A percentile compares a stretch with the other conserved stretches of the same genome.
Evolutionary conservation across 2,888 invertebrate genomes (phyloP).

Genomic region (Plebejus argus): DNA sequence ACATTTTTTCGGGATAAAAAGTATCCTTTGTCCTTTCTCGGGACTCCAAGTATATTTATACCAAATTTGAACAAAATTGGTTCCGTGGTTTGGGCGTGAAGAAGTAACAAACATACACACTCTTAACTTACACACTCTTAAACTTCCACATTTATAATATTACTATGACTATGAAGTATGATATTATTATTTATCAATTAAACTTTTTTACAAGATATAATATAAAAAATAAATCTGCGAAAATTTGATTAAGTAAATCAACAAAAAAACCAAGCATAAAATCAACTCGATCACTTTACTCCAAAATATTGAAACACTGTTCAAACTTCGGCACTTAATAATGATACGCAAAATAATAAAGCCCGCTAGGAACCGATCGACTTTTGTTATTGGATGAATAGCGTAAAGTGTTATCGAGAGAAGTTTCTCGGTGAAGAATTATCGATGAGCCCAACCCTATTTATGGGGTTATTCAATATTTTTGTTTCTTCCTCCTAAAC

Average conservation of each 20-base stretch:
- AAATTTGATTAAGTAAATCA: conserved; percentile 1
- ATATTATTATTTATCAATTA: too few relatives aligned
- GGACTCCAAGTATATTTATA: too few relatives aligned
- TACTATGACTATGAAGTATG: too few relatives aligned
- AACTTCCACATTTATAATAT: too few relatives aligned
- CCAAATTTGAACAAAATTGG: too few relatives aligned
- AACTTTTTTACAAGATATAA: too few relatives aligned
- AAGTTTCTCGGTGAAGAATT: conserved; percentile 13
- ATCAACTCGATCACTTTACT: conserved; percentile 8
- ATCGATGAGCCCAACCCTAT: conserved; percentile 10
- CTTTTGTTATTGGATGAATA: conserved; percentile 33
- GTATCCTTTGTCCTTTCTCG: too few relatives aligned
- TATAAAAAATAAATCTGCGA: too few relatives aligned
- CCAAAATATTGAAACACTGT: conserved; percentile 30
- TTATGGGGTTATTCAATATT: neutral
- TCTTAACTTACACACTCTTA: too few relatives aligned
- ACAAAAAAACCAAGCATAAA: conserved; percentile 1
- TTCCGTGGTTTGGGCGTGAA: too few relatives aligned
- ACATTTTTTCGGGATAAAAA: too few relatives aligned
- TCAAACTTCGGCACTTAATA: conserved; percentile 24
- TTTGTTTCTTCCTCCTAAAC: neutral
- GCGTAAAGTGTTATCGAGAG: conserved; percentile 27
- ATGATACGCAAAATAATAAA: conserved; percentile 34
- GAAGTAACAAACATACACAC: too few relatives aligned
- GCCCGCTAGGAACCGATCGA: conserved; percentile 27